Evolutionary conservation across 2,113 vertebrate species (phyloP), one percentile per base, ranked within the genome.

Genomic region (Channa argus): DNA sequence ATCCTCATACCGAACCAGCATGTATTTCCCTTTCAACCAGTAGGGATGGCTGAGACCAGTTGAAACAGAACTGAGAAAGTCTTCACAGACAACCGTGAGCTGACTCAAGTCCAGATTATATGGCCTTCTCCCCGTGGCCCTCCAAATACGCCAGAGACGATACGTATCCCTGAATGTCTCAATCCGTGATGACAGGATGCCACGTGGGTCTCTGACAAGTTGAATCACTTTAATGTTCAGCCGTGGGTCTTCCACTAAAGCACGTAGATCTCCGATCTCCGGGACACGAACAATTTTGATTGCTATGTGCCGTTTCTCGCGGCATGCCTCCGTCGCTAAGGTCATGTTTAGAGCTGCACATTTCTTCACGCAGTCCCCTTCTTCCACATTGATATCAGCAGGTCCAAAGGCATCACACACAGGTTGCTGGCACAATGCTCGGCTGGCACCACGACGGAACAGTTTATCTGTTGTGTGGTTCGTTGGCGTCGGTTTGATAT

Each of bases 151-250:
- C 97, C 97, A 99, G 61, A 98, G 94, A 38, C 97, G 94, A 90
- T 99, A 99, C 0, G 96, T 96, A 87, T 99, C 97, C 68, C 96
- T 94, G 90, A 99, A 99, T 3, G 98, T 98, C 91, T 98, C 97
- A 0, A 97, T 99, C 56, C 97, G 94, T 2, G 98, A 99, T 0
- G 97, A 96, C 74, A 99, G 91, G 76, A 99, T 98, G 3, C 96
- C 98, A 0, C 98, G 94, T 0, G 98, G 97, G 85, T 99, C 98
- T 34, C 98, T 94, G 51, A 99, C 97, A 50, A 99, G 91, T 86
- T 99, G 98, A 85, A 99, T 97, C 71, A 99, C 96, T 89, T 98
- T 99, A 80, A 99, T 91, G 84, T 99, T 99, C 5, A 99, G 88
- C 51, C 97, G 94, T 0, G 97, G 97, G 83, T 99, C 98, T 72